Conservation (phyloP, 2,888 invertebrate genomes). For the Pseudanteris insignis region DNA sequence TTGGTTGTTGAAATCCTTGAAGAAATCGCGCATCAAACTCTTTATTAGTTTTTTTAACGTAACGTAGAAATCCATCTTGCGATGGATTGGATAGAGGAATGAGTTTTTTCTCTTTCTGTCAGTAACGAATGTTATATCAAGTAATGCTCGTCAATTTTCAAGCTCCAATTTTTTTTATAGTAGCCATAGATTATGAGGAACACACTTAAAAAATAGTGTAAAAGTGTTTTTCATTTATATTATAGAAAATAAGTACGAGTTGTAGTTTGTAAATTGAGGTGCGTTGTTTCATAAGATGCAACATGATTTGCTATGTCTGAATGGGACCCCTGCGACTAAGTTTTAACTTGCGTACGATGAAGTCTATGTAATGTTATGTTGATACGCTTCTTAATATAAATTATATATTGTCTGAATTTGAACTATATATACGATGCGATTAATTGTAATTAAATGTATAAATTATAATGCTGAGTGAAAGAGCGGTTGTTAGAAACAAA, state of each 20-base stretch:
- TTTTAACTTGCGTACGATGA: constrained; percentile 47
- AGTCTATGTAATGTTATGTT: constrained; percentile 49
- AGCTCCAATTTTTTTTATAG: no score
- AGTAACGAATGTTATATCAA: no score
- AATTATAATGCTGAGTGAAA: no score
- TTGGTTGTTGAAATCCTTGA: constrained; percentile 40
- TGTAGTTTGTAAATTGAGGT: constrained; percentile 13
- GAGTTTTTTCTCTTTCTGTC: constrained; percentile 38
- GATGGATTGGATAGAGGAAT: constrained; percentile 43
- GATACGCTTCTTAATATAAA: constrained; percentile 57
- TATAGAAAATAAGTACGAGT: constrained; percentile 12
- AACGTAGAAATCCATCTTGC: constrained; percentile 38
- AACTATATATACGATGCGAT: constrained; percentile 52
- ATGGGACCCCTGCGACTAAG: constrained; percentile 45
- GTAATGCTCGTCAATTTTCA: no score
- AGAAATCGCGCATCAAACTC: constrained; percentile 26
- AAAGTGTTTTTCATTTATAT: no score
- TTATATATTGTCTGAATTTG: constrained; percentile 54
- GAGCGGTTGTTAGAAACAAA: no score
- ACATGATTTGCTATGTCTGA: constrained; percentile 45
- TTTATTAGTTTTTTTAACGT: constrained; percentile 41
- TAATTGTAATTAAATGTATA: constrained; percentile 56
- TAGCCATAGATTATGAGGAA: no score
- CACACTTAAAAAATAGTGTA: no score
- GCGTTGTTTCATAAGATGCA: constrained; percentile 15